phyloP scores from a whole-genome alignment of 1,140 invertebrate genomes.

The Oryzaephilus surinamensis region DNA sequence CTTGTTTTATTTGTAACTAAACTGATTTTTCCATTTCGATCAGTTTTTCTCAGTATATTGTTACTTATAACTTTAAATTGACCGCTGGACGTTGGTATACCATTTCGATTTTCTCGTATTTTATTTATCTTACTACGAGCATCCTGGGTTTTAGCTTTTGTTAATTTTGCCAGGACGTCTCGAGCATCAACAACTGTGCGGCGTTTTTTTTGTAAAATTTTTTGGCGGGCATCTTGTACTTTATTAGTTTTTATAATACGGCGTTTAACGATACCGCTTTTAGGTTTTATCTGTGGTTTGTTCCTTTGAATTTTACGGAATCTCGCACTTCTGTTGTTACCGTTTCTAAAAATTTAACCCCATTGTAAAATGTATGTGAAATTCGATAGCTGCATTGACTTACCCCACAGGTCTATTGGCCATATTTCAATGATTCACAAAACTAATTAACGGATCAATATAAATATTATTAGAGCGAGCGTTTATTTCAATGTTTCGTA shows the following conservation, averaged over 20 bases:
- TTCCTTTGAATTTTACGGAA: not conserved
- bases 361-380: too few species aligned
- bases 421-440: too few species aligned
- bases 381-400: too few species aligned
- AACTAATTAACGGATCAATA: too few species aligned
- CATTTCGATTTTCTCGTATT: constrained; percentile 22
- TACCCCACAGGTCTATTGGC: too few species aligned
- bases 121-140: constrained; percentile 49
- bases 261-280: constrained; percentile 1
- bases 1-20: constrained; percentile 40
- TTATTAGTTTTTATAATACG: too few species aligned
- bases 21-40: constrained; percentile 41
- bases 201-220: constrained; percentile 58
- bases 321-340: too few species aligned
- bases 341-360: too few species aligned
- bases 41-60: constrained; percentile 40
- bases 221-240: constrained; percentile 51
- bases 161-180: constrained; percentile 54
- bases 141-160: constrained; percentile 51
- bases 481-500: too few species aligned
- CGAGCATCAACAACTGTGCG: constrained; percentile 54
- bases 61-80: constrained; percentile 29
- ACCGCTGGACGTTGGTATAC: constrained; percentile 10
- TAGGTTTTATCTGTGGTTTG: not conserved
- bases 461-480: too few species aligned